These are phyloP conservation scores for Blera fallax DNA, from an alignment of 2,888 invertebrate species.

Conservation along the genomic window DNA sequence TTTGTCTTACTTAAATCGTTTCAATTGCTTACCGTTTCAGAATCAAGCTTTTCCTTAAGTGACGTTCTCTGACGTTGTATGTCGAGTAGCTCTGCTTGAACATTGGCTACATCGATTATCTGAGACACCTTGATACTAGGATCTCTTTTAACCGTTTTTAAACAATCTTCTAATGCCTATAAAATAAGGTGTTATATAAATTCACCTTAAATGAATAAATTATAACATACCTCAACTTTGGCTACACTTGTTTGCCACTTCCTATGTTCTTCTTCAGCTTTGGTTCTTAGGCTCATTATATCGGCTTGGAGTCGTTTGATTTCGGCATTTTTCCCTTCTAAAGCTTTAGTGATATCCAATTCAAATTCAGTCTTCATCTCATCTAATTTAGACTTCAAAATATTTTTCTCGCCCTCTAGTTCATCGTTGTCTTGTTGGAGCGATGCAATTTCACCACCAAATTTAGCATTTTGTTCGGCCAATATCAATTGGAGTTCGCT, in stretches of 20 bases:
- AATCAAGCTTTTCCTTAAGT: constrained; percentile 81
- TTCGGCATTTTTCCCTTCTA: constrained; percentile 79
- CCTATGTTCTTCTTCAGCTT: constrained; percentile 77
- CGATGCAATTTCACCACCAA: constrained; percentile 84
- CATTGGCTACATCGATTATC: constrained; percentile 83
- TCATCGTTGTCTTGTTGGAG: constrained; percentile 84
- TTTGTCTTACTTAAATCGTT: not conserved
- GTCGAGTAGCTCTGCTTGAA: constrained; percentile 84
- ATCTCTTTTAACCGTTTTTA: constrained; percentile 81
- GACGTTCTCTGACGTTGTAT: constrained; percentile 83
- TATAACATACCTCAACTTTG: constrained; percentile 78
- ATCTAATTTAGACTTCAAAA: constrained; percentile 78
- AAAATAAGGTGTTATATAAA: not conserved
- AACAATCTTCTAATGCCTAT: constrained; percentile 82
- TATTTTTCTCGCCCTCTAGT: constrained; percentile 81
- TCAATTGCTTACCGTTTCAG: constrained; percentile 78
- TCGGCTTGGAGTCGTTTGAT: constrained; percentile 79
- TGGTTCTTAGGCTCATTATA: constrained; percentile 76
- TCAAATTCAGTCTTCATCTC: constrained; percentile 80
- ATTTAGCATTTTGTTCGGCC: constrained; percentile 82
- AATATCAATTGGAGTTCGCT: constrained; percentile 82
- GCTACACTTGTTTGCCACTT: constrained; percentile 79
- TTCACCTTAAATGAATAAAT: not conserved
- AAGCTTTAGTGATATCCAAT: constrained; percentile 77
- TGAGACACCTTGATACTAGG: constrained; percentile 82